phyloP scores from a whole-genome alignment of 2,113 vertebrate genomes.

The Conger conger region DNA sequence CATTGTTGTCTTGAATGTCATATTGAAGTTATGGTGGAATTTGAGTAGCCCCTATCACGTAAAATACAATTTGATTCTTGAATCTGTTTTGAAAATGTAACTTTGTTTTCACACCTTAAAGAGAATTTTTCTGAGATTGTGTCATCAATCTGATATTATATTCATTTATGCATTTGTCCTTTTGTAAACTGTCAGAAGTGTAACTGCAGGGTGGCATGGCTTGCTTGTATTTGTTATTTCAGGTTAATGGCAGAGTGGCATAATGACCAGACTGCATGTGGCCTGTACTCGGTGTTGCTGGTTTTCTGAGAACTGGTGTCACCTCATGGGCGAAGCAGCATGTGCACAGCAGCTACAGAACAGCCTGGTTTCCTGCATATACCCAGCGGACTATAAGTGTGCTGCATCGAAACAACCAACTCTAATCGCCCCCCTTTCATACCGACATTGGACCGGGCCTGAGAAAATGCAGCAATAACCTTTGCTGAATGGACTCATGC shows the following conservation, averaged over 20 bases:
- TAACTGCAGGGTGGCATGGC: not conserved
- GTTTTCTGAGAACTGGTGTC: slow-evolving; percentile 26
- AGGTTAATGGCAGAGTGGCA: not conserved
- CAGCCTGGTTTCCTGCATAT: slow-evolving; percentile 48
- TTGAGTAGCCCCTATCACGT: no score
- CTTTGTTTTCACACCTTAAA: no score
- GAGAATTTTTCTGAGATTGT: no score
- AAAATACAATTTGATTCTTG: no score
- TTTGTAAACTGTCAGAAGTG: not conserved
- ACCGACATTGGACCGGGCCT: not conserved
- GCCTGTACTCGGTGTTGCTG: not conserved
- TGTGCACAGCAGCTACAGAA: slow-evolving; percentile 28
- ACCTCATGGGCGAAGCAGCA: slow-evolving; percentile 30
- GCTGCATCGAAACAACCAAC: not conserved
- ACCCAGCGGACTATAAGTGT: slow-evolving; percentile 40
- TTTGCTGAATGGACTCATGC: not conserved
- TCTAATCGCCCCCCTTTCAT: not conserved
- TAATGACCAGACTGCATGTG: not conserved
- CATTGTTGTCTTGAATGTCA: not conserved
- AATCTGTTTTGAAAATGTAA: no score
- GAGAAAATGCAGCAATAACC: not conserved
- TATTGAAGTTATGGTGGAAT: not conserved
- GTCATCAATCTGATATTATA: not conserved
- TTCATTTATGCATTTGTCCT: not conserved
- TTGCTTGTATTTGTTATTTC: not conserved